Evolutionary conservation across 2,888 invertebrate genomes (phyloP).

Genomic region (Phengaris arion): DNA sequence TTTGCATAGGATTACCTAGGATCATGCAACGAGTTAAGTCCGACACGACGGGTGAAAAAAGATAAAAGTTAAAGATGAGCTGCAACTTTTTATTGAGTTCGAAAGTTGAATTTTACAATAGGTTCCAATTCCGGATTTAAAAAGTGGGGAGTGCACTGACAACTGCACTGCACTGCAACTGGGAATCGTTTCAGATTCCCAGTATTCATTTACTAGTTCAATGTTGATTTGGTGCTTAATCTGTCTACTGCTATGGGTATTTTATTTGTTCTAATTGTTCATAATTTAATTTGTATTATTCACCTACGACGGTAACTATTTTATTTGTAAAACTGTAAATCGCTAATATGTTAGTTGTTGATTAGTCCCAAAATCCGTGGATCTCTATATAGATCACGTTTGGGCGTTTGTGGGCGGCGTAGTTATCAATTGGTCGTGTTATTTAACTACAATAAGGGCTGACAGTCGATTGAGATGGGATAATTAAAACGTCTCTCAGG

Average conservation of each 20-base stretch:
- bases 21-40: slow-evolving; percentile 7
- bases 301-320: no score
- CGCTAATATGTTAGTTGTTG: not conserved
- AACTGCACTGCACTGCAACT: no score
- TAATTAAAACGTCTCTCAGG: slow-evolving; percentile 36
- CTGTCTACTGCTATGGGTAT: no score
- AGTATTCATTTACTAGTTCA: no score
- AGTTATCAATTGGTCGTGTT: slow-evolving; percentile 19
- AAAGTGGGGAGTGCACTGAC: slow-evolving; percentile 36
- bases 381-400: slow-evolving; percentile 8
- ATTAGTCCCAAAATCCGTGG: slow-evolving; percentile 1
- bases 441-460: slow-evolving; percentile 12
- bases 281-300: no score
- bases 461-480: slow-evolving; percentile 36
- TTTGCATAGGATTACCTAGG: slow-evolving; percentile 6
- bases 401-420: slow-evolving; percentile 12
- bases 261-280: no score
- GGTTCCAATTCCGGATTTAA: slow-evolving; percentile 31
- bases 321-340: no score
- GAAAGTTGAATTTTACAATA: slow-evolving; percentile 30
- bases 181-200: slow-evolving; percentile 41
- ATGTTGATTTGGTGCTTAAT: no score
- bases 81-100: slow-evolving; percentile 32
- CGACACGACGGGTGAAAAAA: slow-evolving; percentile 7
- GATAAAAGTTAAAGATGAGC: slow-evolving; percentile 18